phyloP scores from a whole-genome alignment of 2,113 vertebrate species.

The Nanorana parkeri region DNA sequence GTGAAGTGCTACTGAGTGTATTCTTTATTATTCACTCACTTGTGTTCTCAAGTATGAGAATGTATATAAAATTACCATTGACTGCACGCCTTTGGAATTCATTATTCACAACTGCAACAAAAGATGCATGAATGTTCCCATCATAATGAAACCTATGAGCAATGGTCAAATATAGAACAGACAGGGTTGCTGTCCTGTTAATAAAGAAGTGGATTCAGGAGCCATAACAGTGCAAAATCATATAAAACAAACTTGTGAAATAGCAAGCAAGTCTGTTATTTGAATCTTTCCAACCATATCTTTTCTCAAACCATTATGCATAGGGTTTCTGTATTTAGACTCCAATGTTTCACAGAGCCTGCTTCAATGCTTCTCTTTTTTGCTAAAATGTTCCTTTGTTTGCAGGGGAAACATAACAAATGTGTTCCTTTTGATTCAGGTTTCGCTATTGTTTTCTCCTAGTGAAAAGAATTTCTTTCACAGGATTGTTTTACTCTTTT shows the following conservation, averaged over 20 bases:
- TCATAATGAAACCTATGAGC: conserved; percentile 42
- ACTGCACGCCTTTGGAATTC: conserved; percentile 38
- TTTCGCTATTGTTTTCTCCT: conserved; percentile 11
- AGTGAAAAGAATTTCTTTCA: conserved; percentile 40
- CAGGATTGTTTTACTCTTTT: conserved; percentile 3
- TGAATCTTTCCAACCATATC: conserved; percentile 48
- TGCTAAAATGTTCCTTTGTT: conserved; percentile 30
- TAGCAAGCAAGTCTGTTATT: conserved; percentile 24
- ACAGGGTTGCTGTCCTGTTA: background rate
- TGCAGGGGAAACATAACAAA: conserved; percentile 38
- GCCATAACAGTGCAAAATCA: conserved; percentile 5
- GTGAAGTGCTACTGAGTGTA: background rate
- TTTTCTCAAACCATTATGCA: conserved; percentile 9
- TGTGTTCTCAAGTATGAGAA: conserved; percentile 40
- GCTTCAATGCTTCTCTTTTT: conserved; percentile 17
- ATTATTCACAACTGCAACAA: conserved; percentile 20
- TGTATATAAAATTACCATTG: conserved; percentile 40
- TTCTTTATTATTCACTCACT: too few species aligned
- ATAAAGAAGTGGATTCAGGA: conserved; percentile 1
- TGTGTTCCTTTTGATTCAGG: conserved; percentile 31
- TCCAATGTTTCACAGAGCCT: conserved; percentile 23
- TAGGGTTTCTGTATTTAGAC: conserved; percentile 15
- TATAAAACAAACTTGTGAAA: conserved; percentile 21
- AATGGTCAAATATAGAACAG: conserved; percentile 1
- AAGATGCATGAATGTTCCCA: conserved; percentile 37